Conservation (phyloP, 2,113 vertebrate species). For the Dolichallabes microphthalmus region DNA sequence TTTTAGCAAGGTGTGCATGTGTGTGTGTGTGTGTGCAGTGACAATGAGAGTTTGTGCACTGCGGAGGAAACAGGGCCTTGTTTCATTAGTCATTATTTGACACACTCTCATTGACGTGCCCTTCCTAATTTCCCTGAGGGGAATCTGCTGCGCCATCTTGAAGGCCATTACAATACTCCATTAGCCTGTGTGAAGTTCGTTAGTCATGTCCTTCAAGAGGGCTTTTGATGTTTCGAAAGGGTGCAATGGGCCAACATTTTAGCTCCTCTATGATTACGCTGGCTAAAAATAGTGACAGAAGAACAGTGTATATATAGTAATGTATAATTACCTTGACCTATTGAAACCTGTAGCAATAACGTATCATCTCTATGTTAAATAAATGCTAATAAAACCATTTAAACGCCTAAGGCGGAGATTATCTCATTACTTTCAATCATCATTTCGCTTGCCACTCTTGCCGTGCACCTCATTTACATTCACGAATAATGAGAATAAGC, state of each 20-base stretch:
- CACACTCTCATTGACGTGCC: constrained; percentile 40
- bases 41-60: constrained; percentile 15
- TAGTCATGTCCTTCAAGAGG: constrained; percentile 29
- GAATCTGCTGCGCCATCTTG: constrained; percentile 31
- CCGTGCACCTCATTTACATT: constrained; percentile 2
- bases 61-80: constrained; percentile 27
- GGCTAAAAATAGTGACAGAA: constrained; percentile 19
- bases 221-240: constrained; percentile 7
- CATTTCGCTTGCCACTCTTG: background rate
- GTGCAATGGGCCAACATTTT: background rate
- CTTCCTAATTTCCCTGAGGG: constrained; percentile 33
- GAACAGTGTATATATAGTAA: background rate
- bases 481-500: constrained; percentile 11
- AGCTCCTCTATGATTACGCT: constrained; percentile 10
- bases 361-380: background rate
- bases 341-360: background rate
- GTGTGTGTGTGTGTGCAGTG: constrained; percentile 1
- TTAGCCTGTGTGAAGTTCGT: constrained; percentile 34
- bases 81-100: constrained; percentile 45
- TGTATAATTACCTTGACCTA: constrained; percentile 10
- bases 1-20: background rate
- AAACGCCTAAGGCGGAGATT: constrained; percentile 7
- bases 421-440: constrained; percentile 26
- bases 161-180: constrained; percentile 46
- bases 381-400: constrained; percentile 12